Evolutionary conservation across 2,113 vertebrate species (phyloP).

Genomic region (Glaucidium brasilianum): DNA sequence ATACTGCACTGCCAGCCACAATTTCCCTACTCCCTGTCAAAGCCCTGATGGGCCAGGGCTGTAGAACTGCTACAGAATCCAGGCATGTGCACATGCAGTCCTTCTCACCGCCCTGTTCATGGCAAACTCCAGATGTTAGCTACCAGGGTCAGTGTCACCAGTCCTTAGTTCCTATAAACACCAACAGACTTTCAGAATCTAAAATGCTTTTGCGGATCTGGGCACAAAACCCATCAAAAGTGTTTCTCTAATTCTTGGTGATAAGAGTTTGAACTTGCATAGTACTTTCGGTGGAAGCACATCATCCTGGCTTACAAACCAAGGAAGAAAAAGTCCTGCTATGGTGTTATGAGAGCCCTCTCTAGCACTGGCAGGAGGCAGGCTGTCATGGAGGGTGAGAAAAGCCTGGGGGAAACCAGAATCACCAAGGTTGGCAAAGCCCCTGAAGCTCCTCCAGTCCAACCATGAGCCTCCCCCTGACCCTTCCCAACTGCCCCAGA

Average conservation of each 20-base stretch:
- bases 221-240: neutral
- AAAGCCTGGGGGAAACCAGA: neutral
- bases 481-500: too few species aligned
- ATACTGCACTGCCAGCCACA: neutral
- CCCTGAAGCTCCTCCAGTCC: too few species aligned
- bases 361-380: rapidly evolving
- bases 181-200: neutral
- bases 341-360: neutral
- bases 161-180: neutral
- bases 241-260: neutral
- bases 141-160: neutral
- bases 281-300: neutral
- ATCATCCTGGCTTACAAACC: neutral
- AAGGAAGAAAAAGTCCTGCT: neutral
- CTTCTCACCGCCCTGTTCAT: neutral
- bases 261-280: neutral
- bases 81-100: neutral
- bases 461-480: too few species aligned
- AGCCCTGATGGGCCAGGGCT: neutral
- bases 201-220: neutral
- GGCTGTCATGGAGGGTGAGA: neutral
- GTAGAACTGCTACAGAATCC: neutral
- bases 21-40: neutral
- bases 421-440: too few species aligned
- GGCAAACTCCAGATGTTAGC: neutral